phyloP scores from a whole-genome alignment of 2,888 invertebrate genomes.

The Apeira syringaria region DNA sequence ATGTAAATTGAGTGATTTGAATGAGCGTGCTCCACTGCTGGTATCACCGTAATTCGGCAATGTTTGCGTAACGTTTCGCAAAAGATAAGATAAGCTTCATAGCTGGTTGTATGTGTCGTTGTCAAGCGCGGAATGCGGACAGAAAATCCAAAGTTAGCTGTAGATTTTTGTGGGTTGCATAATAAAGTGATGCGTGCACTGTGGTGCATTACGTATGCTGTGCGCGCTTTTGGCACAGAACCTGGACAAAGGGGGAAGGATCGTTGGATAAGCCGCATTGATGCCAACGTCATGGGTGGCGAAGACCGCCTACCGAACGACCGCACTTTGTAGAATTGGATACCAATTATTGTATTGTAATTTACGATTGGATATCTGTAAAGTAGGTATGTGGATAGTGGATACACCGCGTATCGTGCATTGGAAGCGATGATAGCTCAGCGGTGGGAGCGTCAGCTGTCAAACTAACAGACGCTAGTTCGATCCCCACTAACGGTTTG shows the following conservation, averaged over 20 bases:
- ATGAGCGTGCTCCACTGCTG: conserved; percentile 4
- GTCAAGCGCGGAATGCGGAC: conserved; percentile 19
- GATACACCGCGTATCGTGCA: no score
- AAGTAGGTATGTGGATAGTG: no score
- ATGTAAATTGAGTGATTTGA: conserved; percentile 3
- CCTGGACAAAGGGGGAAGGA: conserved; percentile 60
- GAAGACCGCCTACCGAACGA: conserved; percentile 29
- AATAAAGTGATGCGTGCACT: conserved; percentile 45
- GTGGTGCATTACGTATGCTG: conserved; percentile 57
- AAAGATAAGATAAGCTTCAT: conserved; percentile 11
- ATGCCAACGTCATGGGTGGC: conserved; percentile 67
- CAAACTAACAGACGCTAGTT: no score
- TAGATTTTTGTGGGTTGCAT: conserved; percentile 63
- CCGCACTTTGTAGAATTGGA: conserved; percentile 28
- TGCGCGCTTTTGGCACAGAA: conserved; percentile 64
- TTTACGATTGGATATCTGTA: background rate
- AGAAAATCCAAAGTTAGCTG: conserved; percentile 31
- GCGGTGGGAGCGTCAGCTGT: no score
- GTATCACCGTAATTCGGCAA: conserved; percentile 18
- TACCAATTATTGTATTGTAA: conserved; percentile 9
- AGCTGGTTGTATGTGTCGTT: background rate
- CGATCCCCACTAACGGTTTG: no score
- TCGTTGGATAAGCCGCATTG: conserved; percentile 52
- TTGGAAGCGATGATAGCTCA: no score
- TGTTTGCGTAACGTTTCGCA: conserved; percentile 13